phyloP scores from a whole-genome alignment of 2,113 vertebrate genomes.

The Laticauda laticaudata region DNA sequence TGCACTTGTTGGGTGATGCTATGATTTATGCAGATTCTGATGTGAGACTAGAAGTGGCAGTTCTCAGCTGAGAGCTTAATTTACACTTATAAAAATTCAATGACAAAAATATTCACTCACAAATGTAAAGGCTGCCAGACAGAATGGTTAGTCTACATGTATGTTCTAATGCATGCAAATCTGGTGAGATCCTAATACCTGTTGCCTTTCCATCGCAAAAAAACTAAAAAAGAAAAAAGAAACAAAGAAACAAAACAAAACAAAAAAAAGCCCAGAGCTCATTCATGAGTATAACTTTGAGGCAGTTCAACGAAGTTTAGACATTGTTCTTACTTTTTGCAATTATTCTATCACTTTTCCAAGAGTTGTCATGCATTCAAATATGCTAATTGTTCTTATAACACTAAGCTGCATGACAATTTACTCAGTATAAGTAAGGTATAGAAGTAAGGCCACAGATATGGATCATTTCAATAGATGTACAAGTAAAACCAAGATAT shows the following conservation, averaged over 20 bases:
- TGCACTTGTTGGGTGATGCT: conserved; percentile 34
- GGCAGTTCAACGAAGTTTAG: not conserved
- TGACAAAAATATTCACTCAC: conserved; percentile 35
- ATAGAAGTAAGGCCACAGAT: not conserved
- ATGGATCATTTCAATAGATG: not conserved
- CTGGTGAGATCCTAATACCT: not conserved
- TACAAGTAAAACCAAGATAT: not conserved
- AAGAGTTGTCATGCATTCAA: not conserved
- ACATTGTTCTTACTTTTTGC: not conserved
- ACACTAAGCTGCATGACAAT: not conserved
- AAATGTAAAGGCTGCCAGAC: conserved; percentile 12
- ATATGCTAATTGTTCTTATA: not conserved
- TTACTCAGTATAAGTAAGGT: not conserved
- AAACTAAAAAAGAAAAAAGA: not conserved
- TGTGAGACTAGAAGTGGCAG: conserved; percentile 32
- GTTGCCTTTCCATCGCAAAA: not conserved
- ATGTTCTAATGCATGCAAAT: not conserved
- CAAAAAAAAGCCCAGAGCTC: not conserved
- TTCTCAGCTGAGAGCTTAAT: conserved; percentile 33
- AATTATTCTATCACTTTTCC: not conserved
- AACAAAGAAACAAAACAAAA: not conserved
- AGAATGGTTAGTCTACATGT: conserved; percentile 4
- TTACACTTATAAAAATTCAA: conserved; percentile 40
- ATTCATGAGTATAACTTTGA: not conserved
- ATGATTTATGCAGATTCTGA: conserved; percentile 38